These are phyloP conservation scores for Pantherophis vulpinus DNA, from an alignment of 2,797 vertebrate species.

Conservation along the genomic window DNA sequence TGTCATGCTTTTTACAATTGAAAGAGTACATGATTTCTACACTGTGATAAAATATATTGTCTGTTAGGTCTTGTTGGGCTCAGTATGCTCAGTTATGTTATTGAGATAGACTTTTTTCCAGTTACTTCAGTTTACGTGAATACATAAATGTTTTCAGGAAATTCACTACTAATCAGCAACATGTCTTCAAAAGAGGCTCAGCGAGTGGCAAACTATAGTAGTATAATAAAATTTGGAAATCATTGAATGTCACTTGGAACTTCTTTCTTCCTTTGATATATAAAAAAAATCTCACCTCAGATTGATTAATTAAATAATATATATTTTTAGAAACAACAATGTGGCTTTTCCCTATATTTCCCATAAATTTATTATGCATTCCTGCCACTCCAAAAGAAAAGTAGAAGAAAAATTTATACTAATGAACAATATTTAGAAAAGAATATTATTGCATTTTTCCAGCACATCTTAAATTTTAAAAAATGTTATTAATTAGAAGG, in stretches of 20 bases:
- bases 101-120: neutral
- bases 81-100: neutral
- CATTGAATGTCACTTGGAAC: neutral
- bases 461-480: neutral
- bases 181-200: neutral
- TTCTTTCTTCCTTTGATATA: neutral
- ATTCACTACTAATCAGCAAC: constrained; percentile 3
- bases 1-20: neutral
- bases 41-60: neutral
- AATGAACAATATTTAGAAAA: neutral
- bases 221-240: neutral
- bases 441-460: neutral
- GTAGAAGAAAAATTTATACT: neutral
- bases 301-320: neutral
- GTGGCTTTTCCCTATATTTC: neutral
- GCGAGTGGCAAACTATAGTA: neutral
- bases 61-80: neutral
- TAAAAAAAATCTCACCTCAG: neutral
- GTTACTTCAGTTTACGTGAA: neutral
- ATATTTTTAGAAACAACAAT: neutral
- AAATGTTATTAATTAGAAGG: neutral
- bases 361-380: neutral
- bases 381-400: neutral
- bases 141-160: constrained; percentile 17
- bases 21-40: neutral